Evolutionary conservation across 2,888 invertebrate genomes (phyloP), one percentile per base, ranked within the genome.

Genomic region (Xylota sylvarum): DNA sequence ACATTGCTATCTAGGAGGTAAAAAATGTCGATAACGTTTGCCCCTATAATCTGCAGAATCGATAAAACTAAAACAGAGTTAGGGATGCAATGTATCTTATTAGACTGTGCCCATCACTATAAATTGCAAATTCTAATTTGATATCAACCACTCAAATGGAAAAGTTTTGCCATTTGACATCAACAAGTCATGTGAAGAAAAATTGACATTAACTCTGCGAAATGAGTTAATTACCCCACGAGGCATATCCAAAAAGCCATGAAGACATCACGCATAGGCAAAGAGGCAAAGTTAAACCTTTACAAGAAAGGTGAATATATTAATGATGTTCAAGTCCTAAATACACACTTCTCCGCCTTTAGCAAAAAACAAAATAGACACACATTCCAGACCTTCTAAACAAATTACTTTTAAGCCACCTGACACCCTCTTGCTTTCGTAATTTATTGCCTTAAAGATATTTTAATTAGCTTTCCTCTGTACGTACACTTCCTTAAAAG

Each of bases 371-470:
- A 7, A 69, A 23, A 67, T 2, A 55, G 14, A 10, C 6, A 5
- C 10, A 10, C 27, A 52, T 60, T 40, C n/a, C n/a, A 27, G 10
- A 4, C 17, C 17, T n/a, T 62, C 52, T n/a, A 30, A 50, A 30
- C 40, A 74, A 52, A 74, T 74, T 64, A 64, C 62, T 30, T 64
- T 17, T 35, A 43, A 64, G 52, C 62, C 62, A 74, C 23, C 64
- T 43, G 52, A 62, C 64, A 52, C 52, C 19, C 17, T 30, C 30
- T 37, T 30, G 5, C 17, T 40, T 9, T 23, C 40, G 1, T 4
- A 73, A 52, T 74, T 64, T 74, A 74, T 64, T 43, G 17, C 32
- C 50, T 14, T 6, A 50, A 40, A 64, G 37, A 52, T 73, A 52
- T 64, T 62, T 64, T 64, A 62, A 73, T 62, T 52, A 35, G 56